Evolutionary conservation across 2,797 vertebrate genomes (phyloP), one percentile per base, ranked within the genome.

Genomic region (Kryptolebias ocellatus): DNA sequence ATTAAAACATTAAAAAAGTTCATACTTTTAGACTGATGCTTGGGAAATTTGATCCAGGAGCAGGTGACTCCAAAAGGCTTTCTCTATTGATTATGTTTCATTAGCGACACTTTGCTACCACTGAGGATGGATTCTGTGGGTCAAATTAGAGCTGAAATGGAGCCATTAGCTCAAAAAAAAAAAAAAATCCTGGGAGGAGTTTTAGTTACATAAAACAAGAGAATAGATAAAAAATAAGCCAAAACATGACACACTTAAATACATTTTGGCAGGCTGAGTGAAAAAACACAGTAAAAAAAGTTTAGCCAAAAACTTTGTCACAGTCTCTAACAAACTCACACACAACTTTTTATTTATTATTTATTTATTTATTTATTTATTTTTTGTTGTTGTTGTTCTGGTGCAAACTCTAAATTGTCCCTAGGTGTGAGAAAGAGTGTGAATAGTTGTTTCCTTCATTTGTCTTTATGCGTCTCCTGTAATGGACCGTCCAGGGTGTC

Each of bases 61-160:
- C 65, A 76, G 72, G 74, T 74, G 67, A 81, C 81, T 75, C 64
- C 53, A 64, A 74, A 78, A 81, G 64, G 46, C 60, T 86, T 76
- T 75, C 56, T 74, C 46, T 75, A 90, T 92, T 82, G 91, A 94
- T 91, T 79, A 69, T 39, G 67, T 69, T 73, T 85, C 74, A 88
- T 92, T 88, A 90, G 78, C 42, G 28, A 64, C 81, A 83, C 69
- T 68, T 81, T 70, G 65, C 56, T 55, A 56, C 72, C 76, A 78
- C 70, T 47, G 45, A 60, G 53, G 72, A 46, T 67, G 73, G 53
- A 75, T 60, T 74, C 71, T 56, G 39, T 58, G 78, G 73, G 67
- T 80, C 84, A 81, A 51, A 72, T 61, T 58, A 70, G 60, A 53
- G 71, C 72, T 83, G 73, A 84, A 84, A 87, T 37, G 29, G 83